Evolutionary conservation across 1,140 invertebrate species (phyloP).

Genomic region (Papilio machaon): DNA sequence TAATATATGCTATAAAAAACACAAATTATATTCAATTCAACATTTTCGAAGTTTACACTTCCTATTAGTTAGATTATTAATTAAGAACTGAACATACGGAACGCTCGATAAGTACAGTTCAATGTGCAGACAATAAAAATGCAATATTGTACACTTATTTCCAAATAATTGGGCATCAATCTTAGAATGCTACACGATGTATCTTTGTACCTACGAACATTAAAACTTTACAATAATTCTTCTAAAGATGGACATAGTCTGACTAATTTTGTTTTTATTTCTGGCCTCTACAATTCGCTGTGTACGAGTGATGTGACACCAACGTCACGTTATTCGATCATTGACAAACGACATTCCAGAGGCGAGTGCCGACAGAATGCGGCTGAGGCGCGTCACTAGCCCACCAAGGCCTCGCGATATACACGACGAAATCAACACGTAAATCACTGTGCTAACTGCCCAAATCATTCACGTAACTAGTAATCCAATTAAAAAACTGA

Average conservation of each 20-base stretch:
- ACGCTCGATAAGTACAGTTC: no score
- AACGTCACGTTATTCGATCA: conserved; percentile 77
- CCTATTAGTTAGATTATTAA: no score
- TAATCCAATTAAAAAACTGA: background rate
- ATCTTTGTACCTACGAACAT: background rate
- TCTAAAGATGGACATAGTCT: background rate
- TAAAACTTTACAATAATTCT: background rate
- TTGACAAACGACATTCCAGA: conserved; percentile 79
- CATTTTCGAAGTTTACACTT: no score
- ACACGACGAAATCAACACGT: conserved; percentile 41
- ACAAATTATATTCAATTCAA: no score
- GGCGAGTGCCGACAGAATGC: conserved; percentile 66
- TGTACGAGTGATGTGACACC: conserved; percentile 62
- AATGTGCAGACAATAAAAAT: no score
- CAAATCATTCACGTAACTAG: background rate
- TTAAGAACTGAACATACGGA: no score
- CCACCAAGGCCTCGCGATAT: conserved; percentile 68
- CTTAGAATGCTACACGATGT: no score
- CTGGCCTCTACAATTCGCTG: conserved; percentile 52
- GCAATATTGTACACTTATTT: no score
- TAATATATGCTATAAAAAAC: no score
- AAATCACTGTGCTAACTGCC: background rate
- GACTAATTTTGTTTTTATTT: background rate
- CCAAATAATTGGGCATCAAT: no score
- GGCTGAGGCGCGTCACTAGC: conserved; percentile 66